These are phyloP conservation scores for Clostera curtula DNA, from an alignment of 2,888 invertebrate genomes.

Conservation along the genomic window DNA sequence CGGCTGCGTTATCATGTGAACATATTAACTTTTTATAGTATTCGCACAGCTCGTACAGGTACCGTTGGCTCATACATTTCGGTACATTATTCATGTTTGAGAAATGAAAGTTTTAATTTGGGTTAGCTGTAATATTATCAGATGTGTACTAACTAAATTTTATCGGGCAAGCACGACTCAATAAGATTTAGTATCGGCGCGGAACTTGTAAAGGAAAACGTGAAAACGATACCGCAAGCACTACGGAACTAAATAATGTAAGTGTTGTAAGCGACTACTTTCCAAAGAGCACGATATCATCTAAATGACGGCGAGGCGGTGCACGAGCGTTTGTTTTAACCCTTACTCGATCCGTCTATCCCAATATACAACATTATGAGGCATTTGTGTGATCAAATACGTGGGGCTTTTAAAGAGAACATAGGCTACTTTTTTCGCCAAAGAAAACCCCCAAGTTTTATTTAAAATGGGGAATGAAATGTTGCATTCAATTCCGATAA, in stretches of 20 bases:
- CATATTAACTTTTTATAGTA: conserved; percentile 11
- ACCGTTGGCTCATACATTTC: conserved; percentile 14
- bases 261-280: conserved; percentile 49
- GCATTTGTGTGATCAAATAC: too few species aligned
- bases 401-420: too few species aligned
- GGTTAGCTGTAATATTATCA: background rate
- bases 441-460: too few species aligned
- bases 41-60: conserved; percentile 8
- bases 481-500: too few species aligned
- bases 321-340: conserved; percentile 61
- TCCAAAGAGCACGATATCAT: conserved; percentile 67
- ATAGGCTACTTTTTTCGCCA: too few species aligned
- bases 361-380: too few species aligned
- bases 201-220: conserved; percentile 23
- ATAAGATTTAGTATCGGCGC: conserved; percentile 10
- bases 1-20: conserved; percentile 19
- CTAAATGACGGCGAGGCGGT: conserved; percentile 60
- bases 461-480: too few species aligned
- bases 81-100: conserved; percentile 6
- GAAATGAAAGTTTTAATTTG: too few species aligned
- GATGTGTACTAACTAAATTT: background rate
- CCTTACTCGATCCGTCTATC: too few species aligned
- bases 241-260: conserved; percentile 29
- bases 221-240: conserved; percentile 30
- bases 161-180: conserved; percentile 10